Evolutionary conservation across 2,888 invertebrate genomes (phyloP).

Genomic region (Crepidodera aurea): DNA sequence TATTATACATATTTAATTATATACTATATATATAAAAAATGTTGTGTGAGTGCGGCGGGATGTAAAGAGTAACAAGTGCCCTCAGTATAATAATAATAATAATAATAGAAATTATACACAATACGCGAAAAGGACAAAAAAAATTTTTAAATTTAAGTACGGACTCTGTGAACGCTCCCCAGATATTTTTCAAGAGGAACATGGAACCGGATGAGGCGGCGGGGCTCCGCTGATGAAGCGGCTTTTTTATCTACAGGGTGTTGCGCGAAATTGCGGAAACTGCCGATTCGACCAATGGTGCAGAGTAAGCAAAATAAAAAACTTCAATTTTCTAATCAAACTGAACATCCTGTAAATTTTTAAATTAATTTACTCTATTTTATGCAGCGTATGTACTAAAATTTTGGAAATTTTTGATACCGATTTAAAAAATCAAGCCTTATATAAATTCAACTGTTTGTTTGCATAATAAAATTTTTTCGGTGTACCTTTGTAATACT

Average conservation of each 20-base stretch:
- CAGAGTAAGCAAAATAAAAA: background rate
- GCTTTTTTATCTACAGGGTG: conserved; percentile 19
- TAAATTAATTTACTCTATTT: conserved; percentile 1
- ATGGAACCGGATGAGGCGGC: conserved; percentile 1
- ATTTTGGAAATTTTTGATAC: background rate
- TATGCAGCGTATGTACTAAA: background rate
- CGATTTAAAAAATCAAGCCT: background rate
- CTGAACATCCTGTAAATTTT: conserved; percentile 7
- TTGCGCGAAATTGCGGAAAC: conserved; percentile 16
- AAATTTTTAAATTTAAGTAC: conserved; percentile 43
- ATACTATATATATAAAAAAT: conserved; percentile 47
- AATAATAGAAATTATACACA: conserved; percentile 31
- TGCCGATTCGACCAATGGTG: conserved; percentile 11
- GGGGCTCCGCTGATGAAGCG: conserved; percentile 16
- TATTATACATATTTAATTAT: conserved; percentile 55
- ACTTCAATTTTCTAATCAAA: background rate
- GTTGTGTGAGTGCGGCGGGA: conserved; percentile 47
- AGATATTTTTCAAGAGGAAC: conserved; percentile 29
- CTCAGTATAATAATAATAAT: conserved; percentile 27
- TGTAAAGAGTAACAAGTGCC: conserved; percentile 43
- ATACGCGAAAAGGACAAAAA: conserved; percentile 44
- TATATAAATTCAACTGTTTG: too few relatives aligned
- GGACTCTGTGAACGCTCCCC: conserved; percentile 31
- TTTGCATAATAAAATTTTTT: too few relatives aligned
- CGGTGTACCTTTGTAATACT: too few relatives aligned